A percentile compares a stretch with the other conserved stretches of the same genome.
Evolutionary conservation across 2,888 invertebrate genomes (phyloP).

Genomic region (Synergus laeviventris): DNA sequence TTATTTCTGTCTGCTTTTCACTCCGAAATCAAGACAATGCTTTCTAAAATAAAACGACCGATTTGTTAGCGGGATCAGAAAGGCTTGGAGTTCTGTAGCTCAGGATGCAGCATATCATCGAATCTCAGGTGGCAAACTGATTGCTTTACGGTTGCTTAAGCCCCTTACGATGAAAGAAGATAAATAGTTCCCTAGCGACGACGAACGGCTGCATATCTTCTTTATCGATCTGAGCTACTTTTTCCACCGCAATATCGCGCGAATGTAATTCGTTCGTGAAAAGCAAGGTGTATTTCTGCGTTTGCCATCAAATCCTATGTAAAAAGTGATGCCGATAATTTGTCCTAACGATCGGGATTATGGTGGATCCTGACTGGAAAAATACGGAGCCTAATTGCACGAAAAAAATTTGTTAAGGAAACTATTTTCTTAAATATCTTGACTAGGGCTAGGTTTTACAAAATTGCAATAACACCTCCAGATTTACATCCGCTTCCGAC

Average conservation of each 20-base stretch:
- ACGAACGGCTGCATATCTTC: slow-evolving; percentile 19
- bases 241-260: background rate
- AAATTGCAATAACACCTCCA: too few species aligned
- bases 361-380: too few species aligned
- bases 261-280: background rate
- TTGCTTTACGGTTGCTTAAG: slow-evolving; percentile 27
- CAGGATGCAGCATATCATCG: slow-evolving; percentile 17
- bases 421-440: too few species aligned
- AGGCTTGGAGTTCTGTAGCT: slow-evolving; percentile 3
- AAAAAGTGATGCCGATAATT: background rate
- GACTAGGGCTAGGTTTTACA: too few species aligned
- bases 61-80: background rate
- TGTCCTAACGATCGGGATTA: background rate
- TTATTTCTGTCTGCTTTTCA: too few species aligned
- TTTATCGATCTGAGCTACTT: slow-evolving; percentile 18
- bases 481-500: background rate
- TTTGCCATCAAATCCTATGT: background rate
- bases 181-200: slow-evolving; percentile 28
- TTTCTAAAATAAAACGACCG: background rate
- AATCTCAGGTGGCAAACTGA: slow-evolving; percentile 23
- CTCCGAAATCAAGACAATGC: background rate
- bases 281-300: background rate
- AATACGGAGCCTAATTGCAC: too few species aligned
- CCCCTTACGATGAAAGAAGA: slow-evolving; percentile 29
- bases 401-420: too few species aligned